These are phyloP conservation scores for Nematolebias whitei DNA, from an alignment of 2,113 vertebrate genomes.

Conservation along the genomic window DNA sequence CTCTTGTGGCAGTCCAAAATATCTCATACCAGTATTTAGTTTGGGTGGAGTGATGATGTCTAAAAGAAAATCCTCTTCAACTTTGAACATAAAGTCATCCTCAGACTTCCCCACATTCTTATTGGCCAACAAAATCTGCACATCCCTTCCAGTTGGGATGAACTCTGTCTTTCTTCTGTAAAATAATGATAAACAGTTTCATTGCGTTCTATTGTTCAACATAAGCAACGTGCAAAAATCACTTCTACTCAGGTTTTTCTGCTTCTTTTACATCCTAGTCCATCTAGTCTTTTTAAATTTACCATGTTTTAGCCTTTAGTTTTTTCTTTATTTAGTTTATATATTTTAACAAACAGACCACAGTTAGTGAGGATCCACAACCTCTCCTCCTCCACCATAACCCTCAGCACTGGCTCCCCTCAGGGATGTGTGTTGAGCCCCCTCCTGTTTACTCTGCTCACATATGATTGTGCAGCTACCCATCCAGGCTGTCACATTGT, in stretches of 20 bases:
- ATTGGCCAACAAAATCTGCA: not conserved
- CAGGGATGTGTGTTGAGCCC: no score
- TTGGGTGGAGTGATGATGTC: constrained; percentile 47
- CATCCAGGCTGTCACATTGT: no score
- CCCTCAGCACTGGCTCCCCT: no score
- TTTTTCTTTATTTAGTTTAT: no score
- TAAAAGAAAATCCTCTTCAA: constrained; percentile 29
- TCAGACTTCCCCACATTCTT: not conserved
- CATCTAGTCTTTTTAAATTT: constrained; percentile 3
- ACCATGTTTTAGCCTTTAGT: constrained; percentile 4
- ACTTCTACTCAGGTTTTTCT: not conserved
- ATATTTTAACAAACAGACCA: no score
- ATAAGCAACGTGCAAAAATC: no score
- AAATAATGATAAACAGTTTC: no score
- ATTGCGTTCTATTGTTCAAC: no score
- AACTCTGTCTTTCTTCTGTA: not conserved
- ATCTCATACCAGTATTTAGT: constrained; percentile 17
- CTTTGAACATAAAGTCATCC: constrained; percentile 15
- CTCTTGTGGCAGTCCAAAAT: not conserved
- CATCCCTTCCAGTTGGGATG: constrained; percentile 1
- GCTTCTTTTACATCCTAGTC: not conserved
- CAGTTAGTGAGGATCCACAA: no score
- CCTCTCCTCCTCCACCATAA: no score
- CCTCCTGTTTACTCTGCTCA: no score
- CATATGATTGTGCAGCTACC: no score